These are phyloP conservation scores for Oncorhynchus kisutch DNA, from an alignment of 2,113 vertebrate genomes.

Conservation along the genomic window DNA sequence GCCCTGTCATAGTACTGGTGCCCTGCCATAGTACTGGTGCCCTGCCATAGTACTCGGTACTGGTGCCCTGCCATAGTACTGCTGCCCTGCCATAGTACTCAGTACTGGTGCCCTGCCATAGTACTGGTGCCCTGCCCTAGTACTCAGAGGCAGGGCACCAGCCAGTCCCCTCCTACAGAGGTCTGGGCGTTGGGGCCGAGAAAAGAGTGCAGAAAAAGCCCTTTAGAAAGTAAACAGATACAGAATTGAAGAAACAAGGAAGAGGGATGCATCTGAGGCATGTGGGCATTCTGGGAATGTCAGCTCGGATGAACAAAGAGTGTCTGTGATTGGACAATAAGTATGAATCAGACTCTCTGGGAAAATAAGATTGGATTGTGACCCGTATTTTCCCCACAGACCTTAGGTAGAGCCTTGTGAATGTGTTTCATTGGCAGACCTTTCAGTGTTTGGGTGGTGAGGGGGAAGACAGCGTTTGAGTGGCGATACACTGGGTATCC, in stretches of 20 bases:
- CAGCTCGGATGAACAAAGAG: slow-evolving; percentile 71
- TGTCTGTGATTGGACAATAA: slow-evolving; percentile 76
- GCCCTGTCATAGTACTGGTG: too few species aligned
- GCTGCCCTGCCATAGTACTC: neutral
- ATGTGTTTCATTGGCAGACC: slow-evolving; percentile 66
- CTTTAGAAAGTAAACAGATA: slow-evolving; percentile 93
- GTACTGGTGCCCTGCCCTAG: neutral
- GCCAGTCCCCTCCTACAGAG: slow-evolving; percentile 70
- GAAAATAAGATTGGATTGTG: slow-evolving; percentile 67
- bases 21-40: neutral
- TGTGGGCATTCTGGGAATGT: slow-evolving; percentile 94
- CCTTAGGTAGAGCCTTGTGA: slow-evolving; percentile 67
- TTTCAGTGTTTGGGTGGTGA: slow-evolving; percentile 60
- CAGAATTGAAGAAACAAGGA: slow-evolving; percentile 98
- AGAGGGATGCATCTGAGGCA: slow-evolving; percentile 88
- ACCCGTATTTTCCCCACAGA: slow-evolving; percentile 81
- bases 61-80: too few species aligned
- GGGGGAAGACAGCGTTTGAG: slow-evolving; percentile 54
- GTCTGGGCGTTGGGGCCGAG: slow-evolving; percentile 75
- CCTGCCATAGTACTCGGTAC: slow-evolving; percentile 5
- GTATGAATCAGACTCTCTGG: slow-evolving; percentile 65
- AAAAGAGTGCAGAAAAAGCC: slow-evolving; percentile 78
- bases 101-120: slow-evolving; percentile 2
- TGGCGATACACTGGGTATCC: slow-evolving; percentile 58
- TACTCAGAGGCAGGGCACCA: slow-evolving; percentile 19